Base-by-base conservation (phyloP, 2,797 vertebrate genomes). In the Enteromius viviparus region DNA sequence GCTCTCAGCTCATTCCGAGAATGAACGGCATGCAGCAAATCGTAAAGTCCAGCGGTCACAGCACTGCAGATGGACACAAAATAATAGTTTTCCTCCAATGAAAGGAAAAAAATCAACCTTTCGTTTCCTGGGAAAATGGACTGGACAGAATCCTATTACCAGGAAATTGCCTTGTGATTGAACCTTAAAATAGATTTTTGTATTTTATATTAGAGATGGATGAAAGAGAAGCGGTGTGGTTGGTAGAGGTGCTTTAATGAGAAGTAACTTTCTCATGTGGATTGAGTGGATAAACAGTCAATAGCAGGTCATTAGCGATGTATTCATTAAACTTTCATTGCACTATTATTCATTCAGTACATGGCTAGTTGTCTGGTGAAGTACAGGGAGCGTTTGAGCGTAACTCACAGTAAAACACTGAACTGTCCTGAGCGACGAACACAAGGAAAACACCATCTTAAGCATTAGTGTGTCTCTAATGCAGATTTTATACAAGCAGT, bases 171-270 rank as follows among this genome's bases (percentile, higher is more conserved):
- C 34, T 81, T 19, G 49, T 62, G 66, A 82, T 75, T 82, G 49
- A 82, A 74, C 72, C 77, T 77, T 81, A 62, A 81, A 81, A 70
- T 65, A 72, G 51, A 77, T 74, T 74, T 74, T 53, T n/a, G 29
- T 53, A 64, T 64, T 78, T 80, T 65, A 23, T 49, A 53, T 70
- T 77, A 58, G 12, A 77, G 17, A 12, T 5, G 2, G 15, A 64
- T 10, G 17, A 40, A 75, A 77, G 1, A 42, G 34, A 29, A 47
- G 47, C 4, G 42, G 23, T 76, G 70, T 66, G 70, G 60, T 29
- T 75, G 26, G 34, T 19, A n/a, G 69, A 72, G 49, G 10, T 74
- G 21, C 19, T 74, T 74, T 34, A 74, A 51, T 72, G 26, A 66
- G 81, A 65, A 76, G 62, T n/a, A 40, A 49, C 45, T 76, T 62